phyloP scores from a whole-genome alignment of 92 coral and sea anemone species.

The Pocillopora grandis region DNA sequence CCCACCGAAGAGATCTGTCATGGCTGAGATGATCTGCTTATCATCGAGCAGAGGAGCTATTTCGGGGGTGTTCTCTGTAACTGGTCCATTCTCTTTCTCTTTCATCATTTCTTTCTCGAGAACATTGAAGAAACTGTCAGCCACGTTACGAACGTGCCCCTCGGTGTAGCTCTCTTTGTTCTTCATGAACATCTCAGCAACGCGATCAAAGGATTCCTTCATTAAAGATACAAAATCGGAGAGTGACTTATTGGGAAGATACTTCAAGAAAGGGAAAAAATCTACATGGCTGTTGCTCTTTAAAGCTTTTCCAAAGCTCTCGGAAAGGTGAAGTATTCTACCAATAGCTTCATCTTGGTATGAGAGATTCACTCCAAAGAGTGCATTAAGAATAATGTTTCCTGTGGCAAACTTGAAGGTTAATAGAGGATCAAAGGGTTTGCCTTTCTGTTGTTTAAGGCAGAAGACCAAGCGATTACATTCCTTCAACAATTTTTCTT shows the following conservation, averaged over 20 bases:
- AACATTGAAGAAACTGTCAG: slow-evolving; percentile 65
- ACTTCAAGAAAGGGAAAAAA: slow-evolving; percentile 68
- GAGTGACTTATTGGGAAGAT: slow-evolving; percentile 52
- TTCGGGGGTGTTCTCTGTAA: slow-evolving; percentile 15
- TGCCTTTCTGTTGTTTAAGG: slow-evolving; percentile 37
- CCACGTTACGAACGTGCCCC: slow-evolving; percentile 69
- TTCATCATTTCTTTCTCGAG: slow-evolving; percentile 39
- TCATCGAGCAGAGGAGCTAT: slow-evolving; percentile 29
- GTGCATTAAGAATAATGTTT: slow-evolving; percentile 57
- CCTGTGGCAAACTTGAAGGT: slow-evolving; percentile 68
- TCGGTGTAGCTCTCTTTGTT: slow-evolving; percentile 59
- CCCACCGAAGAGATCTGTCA: slow-evolving; percentile 69
- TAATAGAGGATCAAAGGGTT: slow-evolving; percentile 51
- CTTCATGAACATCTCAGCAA: slow-evolving; percentile 45
- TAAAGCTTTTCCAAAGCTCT: slow-evolving; percentile 51
- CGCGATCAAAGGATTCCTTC: slow-evolving; percentile 7
- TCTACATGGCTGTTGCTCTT: slow-evolving; percentile 57
- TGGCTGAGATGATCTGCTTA: slow-evolving; percentile 7
- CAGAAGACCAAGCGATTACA: slow-evolving; percentile 49
- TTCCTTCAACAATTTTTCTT: slow-evolving; percentile 44
- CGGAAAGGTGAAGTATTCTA: slow-evolving; percentile 44
- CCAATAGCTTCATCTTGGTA: slow-evolving; percentile 46
- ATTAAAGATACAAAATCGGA: slow-evolving; percentile 24
- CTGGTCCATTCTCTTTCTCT: slow-evolving; percentile 3
- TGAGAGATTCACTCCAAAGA: slow-evolving; percentile 56